Evolutionary conservation across 1,140 invertebrate species (phyloP), one percentile per base, ranked within the genome.

Genomic region (Hyphantria cunea): DNA sequence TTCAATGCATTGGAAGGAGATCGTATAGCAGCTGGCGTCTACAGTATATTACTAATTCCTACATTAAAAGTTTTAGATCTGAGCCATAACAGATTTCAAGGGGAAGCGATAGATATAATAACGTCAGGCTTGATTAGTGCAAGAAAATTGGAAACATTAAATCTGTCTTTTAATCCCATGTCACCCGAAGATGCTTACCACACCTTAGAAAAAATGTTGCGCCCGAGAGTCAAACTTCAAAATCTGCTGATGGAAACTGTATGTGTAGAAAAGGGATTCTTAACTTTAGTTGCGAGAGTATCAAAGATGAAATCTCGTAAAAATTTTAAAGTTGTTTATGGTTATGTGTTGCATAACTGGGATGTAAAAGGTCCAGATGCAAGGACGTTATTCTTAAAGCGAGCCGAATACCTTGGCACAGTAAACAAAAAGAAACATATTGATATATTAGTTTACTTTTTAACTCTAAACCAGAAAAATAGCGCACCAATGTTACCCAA

Each of bases 141-240:
- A 52, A 84, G 74, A 44, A 70, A 74, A 44, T 70, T 91, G 9
- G 49, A 41, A n/a, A 80, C 70, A 14, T 65, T 91, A 34, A 76
- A 90, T 74, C 64, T 91, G 31, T 89, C 86, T 11, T 84, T 66
- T 51, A 92, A 92, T 73, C 82, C 82, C 25, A 68, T 86, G 32
- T 72, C 74, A 13, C 75, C 85, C 0, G 66, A 80, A 6, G 83
- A 91, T 62, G 87, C 84, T 3, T 60, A 64, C 7, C 12, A 41
- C 3, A 50, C 74, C 10, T 50, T 84, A 15, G 41, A 51, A 37
- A 56, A 58, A 25, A 78, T 84, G 72, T 67, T 63, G 58, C 60
- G 53, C 31, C 64, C 65, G 0, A 63, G 54, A 42, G 70, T 82
- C 8, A 80, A 77, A 64, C 15, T 85, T 15, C 31, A 75, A 48